A percentile compares a stretch with the other conserved stretches of the same genome.
Conservation (phyloP, 2,113 vertebrate genomes). For the Phrynosoma platyrhinos region DNA sequence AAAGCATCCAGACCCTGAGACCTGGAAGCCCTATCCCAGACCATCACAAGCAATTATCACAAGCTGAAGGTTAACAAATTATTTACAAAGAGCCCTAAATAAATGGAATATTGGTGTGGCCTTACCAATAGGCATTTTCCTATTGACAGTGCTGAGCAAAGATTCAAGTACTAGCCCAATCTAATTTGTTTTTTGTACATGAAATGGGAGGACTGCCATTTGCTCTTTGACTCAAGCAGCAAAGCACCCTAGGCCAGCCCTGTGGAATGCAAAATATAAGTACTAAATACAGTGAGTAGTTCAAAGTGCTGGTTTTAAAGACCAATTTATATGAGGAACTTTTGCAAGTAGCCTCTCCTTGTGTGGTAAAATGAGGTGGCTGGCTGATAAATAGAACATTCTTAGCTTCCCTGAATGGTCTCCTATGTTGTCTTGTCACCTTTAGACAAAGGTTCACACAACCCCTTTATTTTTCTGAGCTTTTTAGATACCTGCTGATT, state of each 20-base stretch:
- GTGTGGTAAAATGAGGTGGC: too few species aligned
- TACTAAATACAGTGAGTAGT: neutral
- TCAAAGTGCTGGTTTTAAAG: neutral
- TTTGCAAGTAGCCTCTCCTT: neutral
- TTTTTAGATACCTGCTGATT: neutral
- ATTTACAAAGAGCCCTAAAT: too few species aligned
- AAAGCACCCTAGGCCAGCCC: neutral
- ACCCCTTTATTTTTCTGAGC: neutral
- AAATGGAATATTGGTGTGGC: too few species aligned
- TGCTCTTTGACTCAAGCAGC: neutral
- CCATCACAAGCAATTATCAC: neutral
- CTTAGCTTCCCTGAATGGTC: neutral
- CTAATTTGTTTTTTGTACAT: neutral
- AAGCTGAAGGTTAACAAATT: neutral
- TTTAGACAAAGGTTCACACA: neutral
- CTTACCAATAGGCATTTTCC: too few species aligned
- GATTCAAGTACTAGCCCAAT: neutral
- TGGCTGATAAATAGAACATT: neutral
- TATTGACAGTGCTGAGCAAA: too few species aligned
- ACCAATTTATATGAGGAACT: neutral
- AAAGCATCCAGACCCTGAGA: too few species aligned
- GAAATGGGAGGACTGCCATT: neutral
- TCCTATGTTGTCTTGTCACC: neutral
- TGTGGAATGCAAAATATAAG: neutral
- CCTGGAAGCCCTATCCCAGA: too few species aligned